Base-by-base conservation (phyloP, 2,888 invertebrate genomes). In the Tillus elongatus region DNA sequence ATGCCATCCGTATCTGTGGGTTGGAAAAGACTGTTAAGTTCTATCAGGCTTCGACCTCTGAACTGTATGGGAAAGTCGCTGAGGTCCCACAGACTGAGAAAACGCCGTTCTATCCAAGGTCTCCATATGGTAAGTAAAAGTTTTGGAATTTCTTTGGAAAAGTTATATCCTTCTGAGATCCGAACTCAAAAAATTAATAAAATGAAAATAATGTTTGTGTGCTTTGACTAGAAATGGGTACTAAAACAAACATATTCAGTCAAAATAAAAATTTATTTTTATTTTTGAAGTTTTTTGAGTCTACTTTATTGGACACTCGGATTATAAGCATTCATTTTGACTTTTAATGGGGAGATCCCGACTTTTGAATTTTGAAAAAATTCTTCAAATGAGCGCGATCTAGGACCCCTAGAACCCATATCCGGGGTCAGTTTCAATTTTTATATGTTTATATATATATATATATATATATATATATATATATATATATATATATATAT, bases 1-100 rank as follows among this genome's bases (percentile, higher is more conserved):
- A 96, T 61, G 95, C 96, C 0, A 88, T 96, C 38, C 73, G 90
- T 47, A 89, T 89, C 0, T 91, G 88, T 45, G 84, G 86, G 0
- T 68, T 95, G 42, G 86, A 84, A 51, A 79, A 82, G 36, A 69
- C 75, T 12, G 81, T 90, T 0, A 79, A 75, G 57, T 91, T 95
- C 63, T 96, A 96, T 69, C 95, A 96, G 64, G 95, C 96, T 0
- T 92, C 93, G 3, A 95, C 95, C 0, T 93, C 93, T 0, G 95
- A 96, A 60, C 68, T 96, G 24, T 96, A 89, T 58, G 96, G 95
- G 15, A 91, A 91, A 64, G 93, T 91, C 1, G 77, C 79, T 6
- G 90, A 95, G 65, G 82, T 85, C 16, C 95, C 95, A 0, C 96
- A 96, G 66, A 89, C 72, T 53, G 96, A 96, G 64, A 87, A 81